Evolutionary conservation across 2,888 invertebrate species (phyloP), one percentile per base, ranked within the genome.

Genomic region (Tetrapedia diversipes): DNA sequence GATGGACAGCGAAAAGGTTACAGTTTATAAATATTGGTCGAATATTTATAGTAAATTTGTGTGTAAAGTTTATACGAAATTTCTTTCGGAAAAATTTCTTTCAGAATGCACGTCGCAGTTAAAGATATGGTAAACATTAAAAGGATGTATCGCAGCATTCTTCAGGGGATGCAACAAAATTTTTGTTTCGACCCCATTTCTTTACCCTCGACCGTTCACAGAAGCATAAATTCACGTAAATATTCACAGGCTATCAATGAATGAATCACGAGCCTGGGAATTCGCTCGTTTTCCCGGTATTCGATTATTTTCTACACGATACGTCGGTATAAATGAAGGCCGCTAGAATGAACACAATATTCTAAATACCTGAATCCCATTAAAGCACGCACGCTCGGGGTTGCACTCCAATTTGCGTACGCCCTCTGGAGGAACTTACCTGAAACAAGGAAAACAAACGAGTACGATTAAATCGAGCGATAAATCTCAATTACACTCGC

Each of bases 371-470:
- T 73, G 59, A 16, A 14, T 8, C 47, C 16, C 24, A 16, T 27
- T 27, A 16, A 53, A 45, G 22, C 7, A 7, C 43, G 1, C 19
- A 45, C 22, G 22, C 45, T 8, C 6, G 8, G 1, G 22, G 19
- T 8, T 19, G 22, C 8, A 14, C 8, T 11, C 14, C 16, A 7
- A 22, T 2, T 22, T 37, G 16, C 22, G 3, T 4, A 37, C n/a
- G 22, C 27, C 22, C 10, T 2, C 4, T 8, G 3, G 29, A 14
- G 19, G 41, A 41, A 65, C 79, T 79, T 78, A 78, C 79, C 79
- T 79, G 66, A 67, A 74, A 79, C 69, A 70, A 19, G 56, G 56
- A 14, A 54, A 32, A n/a, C 49, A 24, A 29, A 16, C 16, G 16
- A 39, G n/a, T 8, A 32, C 3, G 34, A 14, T 32, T 54, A 16